These are phyloP conservation scores for Drosophila eugracilis DNA, from an alignment of 1,140 invertebrate genomes.

Conservation along the genomic window DNA sequence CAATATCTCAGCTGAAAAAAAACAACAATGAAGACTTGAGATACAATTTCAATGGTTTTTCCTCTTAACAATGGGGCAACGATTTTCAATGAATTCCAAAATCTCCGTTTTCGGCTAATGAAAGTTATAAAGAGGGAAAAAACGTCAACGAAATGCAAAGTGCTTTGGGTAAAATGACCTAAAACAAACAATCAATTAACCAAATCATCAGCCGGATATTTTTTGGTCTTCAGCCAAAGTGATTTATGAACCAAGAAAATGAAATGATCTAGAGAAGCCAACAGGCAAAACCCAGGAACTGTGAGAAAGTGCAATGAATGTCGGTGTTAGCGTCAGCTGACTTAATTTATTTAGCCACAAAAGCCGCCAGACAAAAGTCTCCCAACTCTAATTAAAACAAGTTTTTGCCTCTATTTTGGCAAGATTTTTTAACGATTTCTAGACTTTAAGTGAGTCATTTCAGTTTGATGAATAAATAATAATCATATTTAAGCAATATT, in stretches of 20 bases:
- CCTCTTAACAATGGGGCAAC: conserved; percentile 17
- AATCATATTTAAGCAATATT: conserved; percentile 45
- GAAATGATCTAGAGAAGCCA: conserved; percentile 27
- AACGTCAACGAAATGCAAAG: conserved; percentile 3
- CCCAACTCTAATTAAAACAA: conserved; percentile 48
- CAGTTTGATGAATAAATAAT: conserved; percentile 46
- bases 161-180: conserved; percentile 15
- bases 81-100: conserved; percentile 34
- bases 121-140: conserved; percentile 1
- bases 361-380: conserved; percentile 19
- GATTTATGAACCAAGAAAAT: conserved; percentile 13
- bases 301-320: conserved; percentile 61
- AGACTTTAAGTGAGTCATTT: conserved; percentile 35
- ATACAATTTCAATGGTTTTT: conserved; percentile 29
- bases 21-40: conserved; percentile 24
- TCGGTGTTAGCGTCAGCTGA: conserved; percentile 13
- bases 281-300: conserved; percentile 13
- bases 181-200: conserved; percentile 31
- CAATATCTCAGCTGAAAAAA: conserved; percentile 17
- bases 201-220: conserved; percentile 6
- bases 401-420: conserved; percentile 33
- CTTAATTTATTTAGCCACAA: conserved; percentile 48
- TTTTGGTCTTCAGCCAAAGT: background rate
- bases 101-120: conserved; percentile 1
- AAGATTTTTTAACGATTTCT: conserved; percentile 17